Percentiles rank a stretch among this genome's conserved stretches.
Evolutionary conservation across 2,113 vertebrate species (phyloP).

Genomic region (Alouatta palliata): DNA sequence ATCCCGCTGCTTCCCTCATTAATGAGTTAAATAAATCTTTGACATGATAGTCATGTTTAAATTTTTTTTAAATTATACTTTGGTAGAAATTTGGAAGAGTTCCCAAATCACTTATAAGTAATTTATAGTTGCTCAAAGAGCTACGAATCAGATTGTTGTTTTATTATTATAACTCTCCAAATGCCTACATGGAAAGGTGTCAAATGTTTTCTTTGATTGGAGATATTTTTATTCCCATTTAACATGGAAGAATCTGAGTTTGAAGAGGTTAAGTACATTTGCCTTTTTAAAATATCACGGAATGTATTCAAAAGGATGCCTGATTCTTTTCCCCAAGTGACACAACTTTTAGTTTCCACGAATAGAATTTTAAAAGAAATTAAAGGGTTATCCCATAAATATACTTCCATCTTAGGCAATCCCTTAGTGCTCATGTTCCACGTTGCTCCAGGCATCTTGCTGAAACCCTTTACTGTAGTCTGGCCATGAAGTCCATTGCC

Average conservation of each 20-base stretch:
- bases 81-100: constrained; percentile 16
- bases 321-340: constrained; percentile 8
- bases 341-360: background rate
- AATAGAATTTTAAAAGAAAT: constrained; percentile 59
- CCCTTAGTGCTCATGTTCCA: background rate
- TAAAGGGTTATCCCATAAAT: background rate
- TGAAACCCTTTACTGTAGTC: background rate
- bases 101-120: constrained; percentile 3
- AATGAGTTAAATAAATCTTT: constrained; percentile 63
- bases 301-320: background rate
- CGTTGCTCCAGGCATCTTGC: constrained; percentile 21
- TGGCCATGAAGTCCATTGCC: background rate
- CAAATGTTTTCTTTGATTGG: background rate
- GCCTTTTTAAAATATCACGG: background rate
- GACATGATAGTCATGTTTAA: background rate
- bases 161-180: background rate
- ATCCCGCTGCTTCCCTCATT: constrained; percentile 32
- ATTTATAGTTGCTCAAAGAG: background rate
- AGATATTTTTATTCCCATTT: constrained; percentile 17
- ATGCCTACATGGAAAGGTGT: background rate
- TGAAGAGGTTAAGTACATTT: constrained; percentile 26
- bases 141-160: background rate
- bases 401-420: background rate
- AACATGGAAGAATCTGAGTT: background rate
- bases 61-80: constrained; percentile 20